Evolutionary conservation across 2,113 vertebrate species (phyloP), one percentile per base, ranked within the genome.

Genomic region (Connochaetes taurinus): DNA sequence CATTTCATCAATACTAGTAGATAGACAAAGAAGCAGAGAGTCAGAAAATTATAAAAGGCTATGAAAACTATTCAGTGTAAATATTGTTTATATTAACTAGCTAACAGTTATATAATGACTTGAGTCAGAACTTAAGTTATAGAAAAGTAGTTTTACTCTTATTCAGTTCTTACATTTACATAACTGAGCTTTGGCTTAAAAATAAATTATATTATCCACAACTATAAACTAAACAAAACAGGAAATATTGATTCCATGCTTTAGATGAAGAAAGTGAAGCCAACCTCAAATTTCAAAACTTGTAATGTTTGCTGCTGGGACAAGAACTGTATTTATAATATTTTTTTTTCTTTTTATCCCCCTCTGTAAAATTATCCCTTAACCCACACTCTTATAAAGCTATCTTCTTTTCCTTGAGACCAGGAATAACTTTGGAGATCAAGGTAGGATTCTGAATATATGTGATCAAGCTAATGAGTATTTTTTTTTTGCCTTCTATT

Each of bases 261-360:
- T 55, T 45, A 33, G 57, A n/a, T 83, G 60, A 78, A 91, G n/a
- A 50, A 88, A 60, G 27, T 90, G 52, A 81, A 14, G 5, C 21
- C 11, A 55, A 57, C 5, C 0, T 4, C 0, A 57, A 92, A 57
- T 95, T 40, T 81, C 33, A 71, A 80, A 88, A 31, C 2, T 16
- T 8, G 2, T 43, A 16, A 53, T 11, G 0, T 55, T 2, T 25
- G 27, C 11, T 74, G 2, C 10, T 87, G 3, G 25, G 13, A 6
- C 1, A 43, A 2, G 19, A 13, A 6, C 1, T 2, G 1, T 27
- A 47, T 55, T 91, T 84, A 50, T 16, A 53, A 15, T 25, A 2
- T 50, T 7, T 16, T 33, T 62, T 33, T 31, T 58, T 58, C 1
- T 10, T 47, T 52, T 52, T 40, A 43, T 27, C 8, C 2, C 1